Evolutionary conservation across 2,888 invertebrate species (phyloP).

Genomic region (Chrysina gloriosa): DNA sequence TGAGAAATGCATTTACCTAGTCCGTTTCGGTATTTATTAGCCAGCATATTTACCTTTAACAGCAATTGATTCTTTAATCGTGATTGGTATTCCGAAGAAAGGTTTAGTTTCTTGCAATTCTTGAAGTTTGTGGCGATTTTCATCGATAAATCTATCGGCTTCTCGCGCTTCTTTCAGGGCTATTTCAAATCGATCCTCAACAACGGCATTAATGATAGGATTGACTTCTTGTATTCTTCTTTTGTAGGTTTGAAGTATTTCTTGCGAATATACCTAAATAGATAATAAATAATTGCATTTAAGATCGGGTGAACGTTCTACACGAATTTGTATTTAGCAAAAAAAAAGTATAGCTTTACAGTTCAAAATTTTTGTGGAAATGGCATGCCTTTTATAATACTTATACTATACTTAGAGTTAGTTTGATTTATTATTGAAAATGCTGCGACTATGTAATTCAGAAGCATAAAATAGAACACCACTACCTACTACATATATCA

Average conservation of each 20-base stretch:
- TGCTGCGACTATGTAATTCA: no score
- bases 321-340: no score
- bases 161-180: conserved; percentile 79
- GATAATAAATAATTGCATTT: neutral
- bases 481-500: no score
- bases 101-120: conserved; percentile 68
- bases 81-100: conserved; percentile 83
- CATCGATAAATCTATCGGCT: conserved; percentile 69
- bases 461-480: no score
- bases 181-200: conserved; percentile 79
- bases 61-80: conserved; percentile 76
- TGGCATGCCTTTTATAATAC: no score
- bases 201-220: conserved; percentile 80
- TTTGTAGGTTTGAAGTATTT: conserved; percentile 78
- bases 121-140: conserved; percentile 47
- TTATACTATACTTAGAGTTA: no score
- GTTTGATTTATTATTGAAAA: no score
- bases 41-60: conserved; percentile 57
- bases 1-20: neutral
- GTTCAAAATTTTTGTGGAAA: no score
- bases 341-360: no score
- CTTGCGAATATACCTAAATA: conserved; percentile 62
- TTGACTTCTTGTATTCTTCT: conserved; percentile 83
- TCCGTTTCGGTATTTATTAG: neutral
- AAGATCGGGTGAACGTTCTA: no score